A percentile compares a stretch with the other conserved stretches of the same genome.
Evolutionary conservation across 2,113 vertebrate genomes (phyloP).

Genomic region (Oryzias melastigma): DNA sequence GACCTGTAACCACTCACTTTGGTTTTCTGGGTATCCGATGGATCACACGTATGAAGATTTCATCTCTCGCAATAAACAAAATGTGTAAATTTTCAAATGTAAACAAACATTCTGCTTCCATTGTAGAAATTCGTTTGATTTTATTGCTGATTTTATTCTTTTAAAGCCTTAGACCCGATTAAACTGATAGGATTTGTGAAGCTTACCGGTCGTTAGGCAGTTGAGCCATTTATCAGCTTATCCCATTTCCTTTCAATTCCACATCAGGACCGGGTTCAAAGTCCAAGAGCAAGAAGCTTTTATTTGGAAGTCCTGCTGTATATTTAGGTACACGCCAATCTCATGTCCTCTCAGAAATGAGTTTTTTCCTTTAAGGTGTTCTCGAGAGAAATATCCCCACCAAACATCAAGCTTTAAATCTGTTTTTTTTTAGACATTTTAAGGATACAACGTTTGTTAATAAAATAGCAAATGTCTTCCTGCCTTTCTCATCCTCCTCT

Average conservation of each 20-base stretch:
- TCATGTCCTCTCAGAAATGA: slow-evolving; percentile 67
- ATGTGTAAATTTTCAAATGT: too few species aligned
- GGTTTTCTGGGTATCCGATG: too few species aligned
- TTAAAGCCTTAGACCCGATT: slow-evolving; percentile 46
- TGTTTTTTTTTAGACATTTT: slow-evolving; percentile 46
- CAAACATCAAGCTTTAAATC: slow-evolving; percentile 34
- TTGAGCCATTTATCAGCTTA: slow-evolving; percentile 60
- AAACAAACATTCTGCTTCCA: too few species aligned
- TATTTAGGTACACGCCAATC: slow-evolving; percentile 64
- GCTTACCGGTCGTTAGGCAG: slow-evolving; percentile 66
- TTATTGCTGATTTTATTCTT: slow-evolving; percentile 9
- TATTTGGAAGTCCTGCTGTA: slow-evolving; percentile 51
- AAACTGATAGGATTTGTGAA: slow-evolving; percentile 54
- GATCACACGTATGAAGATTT: too few species aligned
- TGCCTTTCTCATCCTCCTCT: slow-evolving; percentile 41
- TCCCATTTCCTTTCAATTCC: slow-evolving; percentile 34
- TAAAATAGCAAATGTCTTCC: slow-evolving; percentile 11
- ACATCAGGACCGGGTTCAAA: slow-evolving; percentile 47
- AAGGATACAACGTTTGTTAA: slow-evolving; percentile 11
- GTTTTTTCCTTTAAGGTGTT: slow-evolving; percentile 65
- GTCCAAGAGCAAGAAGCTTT: slow-evolving; percentile 49
- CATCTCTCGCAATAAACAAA: too few species aligned
- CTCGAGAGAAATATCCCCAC: slow-evolving; percentile 39
- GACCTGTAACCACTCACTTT: too few species aligned
- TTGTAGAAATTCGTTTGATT: too few species aligned